Evolutionary conservation across 2,888 invertebrate genomes (phyloP).

Genomic region (Agrotis clavis): DNA sequence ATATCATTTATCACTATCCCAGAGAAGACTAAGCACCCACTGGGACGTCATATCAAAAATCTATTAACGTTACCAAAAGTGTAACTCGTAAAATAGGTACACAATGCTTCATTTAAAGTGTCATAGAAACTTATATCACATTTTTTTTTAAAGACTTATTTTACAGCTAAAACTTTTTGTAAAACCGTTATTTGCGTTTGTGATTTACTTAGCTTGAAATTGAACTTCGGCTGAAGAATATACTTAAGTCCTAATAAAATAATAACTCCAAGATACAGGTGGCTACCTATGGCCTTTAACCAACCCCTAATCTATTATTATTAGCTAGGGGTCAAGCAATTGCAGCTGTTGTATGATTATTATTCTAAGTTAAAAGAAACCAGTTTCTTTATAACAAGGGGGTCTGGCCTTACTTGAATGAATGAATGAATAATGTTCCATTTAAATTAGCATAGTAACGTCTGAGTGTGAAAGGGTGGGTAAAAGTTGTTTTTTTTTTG

Average conservation of each 20-base stretch:
- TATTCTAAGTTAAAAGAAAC: constrained; percentile 25
- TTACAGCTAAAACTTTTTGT: neutral
- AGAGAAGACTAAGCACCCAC: too few relatives aligned
- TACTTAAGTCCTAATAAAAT: neutral
- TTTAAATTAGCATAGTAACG: constrained; percentile 1
- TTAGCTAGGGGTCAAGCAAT: constrained; percentile 25
- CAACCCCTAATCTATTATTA: constrained; percentile 19
- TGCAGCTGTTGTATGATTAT: constrained; percentile 39
- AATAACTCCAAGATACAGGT: constrained; percentile 11
- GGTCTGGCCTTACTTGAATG: neutral
- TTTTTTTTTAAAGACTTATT: too few relatives aligned
- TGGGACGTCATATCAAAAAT: neutral
- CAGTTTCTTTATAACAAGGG: constrained; percentile 23
- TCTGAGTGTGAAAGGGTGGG: neutral
- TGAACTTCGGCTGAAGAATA: neutral
- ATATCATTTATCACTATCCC: too few relatives aligned
- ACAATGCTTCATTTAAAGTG: too few relatives aligned
- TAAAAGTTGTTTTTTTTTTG: neutral
- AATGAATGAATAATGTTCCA: neutral
- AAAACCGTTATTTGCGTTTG: neutral
- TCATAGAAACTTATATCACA: too few relatives aligned
- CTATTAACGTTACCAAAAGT: too few relatives aligned
- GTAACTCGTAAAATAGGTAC: too few relatives aligned
- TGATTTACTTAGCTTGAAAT: neutral
- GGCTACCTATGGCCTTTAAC: neutral